Percentiles rank a stretch among this genome's conserved stretches.
phyloP scores from a whole-genome alignment of 1,140 invertebrate genomes.

The Elymnias hypermnestra region DNA sequence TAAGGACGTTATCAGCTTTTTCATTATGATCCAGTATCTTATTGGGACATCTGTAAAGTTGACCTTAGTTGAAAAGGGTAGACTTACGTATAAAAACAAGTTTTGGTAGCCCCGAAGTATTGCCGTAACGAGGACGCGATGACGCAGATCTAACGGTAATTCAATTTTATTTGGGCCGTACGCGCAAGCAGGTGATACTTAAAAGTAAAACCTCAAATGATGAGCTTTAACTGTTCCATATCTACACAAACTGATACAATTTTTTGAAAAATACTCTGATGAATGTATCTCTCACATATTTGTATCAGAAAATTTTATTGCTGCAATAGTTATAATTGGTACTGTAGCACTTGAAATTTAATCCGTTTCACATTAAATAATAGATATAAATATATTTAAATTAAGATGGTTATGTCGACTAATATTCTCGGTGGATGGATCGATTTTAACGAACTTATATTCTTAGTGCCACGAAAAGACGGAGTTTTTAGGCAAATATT shows the following conservation, averaged over 20 bases:
- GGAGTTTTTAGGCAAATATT: no score
- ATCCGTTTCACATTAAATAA: no score
- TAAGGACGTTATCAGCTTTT: background rate
- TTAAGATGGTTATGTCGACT: no score
- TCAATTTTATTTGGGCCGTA: slow-evolving; percentile 40
- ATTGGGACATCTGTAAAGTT: slow-evolving; percentile 10
- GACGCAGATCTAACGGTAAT: slow-evolving; percentile 69
- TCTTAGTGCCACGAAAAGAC: no score
- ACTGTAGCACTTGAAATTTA: no score
- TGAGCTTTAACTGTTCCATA: background rate
- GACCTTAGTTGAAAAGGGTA: slow-evolving; percentile 48
- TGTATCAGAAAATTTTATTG: no score
- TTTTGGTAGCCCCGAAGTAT: slow-evolving; percentile 50
- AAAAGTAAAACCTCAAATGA: slow-evolving; percentile 39
- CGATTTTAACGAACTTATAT: no score
- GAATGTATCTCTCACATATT: no score
- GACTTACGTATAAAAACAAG: slow-evolving; percentile 58
- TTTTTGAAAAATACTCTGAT: no score
- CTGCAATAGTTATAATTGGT: no score
- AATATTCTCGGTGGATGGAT: no score
- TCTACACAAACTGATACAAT: slow-evolving; percentile 3
- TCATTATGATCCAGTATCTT: background rate
- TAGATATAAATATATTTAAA: no score
- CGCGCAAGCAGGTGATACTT: slow-evolving; percentile 20
- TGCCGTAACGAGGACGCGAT: slow-evolving; percentile 62